Conservation (phyloP, 2,888 invertebrate species). For the Norana najaformis region DNA sequence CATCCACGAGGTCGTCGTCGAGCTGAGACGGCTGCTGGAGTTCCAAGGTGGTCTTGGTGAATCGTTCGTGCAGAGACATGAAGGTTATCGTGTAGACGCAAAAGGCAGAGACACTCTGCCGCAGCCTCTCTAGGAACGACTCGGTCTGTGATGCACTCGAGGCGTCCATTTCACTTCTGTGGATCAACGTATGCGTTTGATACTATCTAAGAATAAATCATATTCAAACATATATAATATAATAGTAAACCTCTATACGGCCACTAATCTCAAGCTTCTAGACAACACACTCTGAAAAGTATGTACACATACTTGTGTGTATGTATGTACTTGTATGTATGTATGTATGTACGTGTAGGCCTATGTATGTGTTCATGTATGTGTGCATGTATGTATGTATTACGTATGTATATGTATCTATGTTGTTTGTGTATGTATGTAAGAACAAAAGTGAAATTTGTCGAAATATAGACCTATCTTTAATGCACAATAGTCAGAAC, state of each 20-base stretch:
- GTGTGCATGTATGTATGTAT: neutral
- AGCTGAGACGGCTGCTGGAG: neutral
- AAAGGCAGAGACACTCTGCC: neutral
- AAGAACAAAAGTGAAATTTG: too few species aligned
- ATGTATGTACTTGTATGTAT: neutral
- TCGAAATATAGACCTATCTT: too few species aligned
- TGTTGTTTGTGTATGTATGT: too few species aligned
- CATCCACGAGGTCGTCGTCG: neutral
- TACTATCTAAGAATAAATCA: neutral
- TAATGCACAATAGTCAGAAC: too few species aligned
- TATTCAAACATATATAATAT: neutral
- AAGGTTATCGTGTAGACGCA: conserved; percentile 13
- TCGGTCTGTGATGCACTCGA: neutral
- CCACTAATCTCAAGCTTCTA: neutral
- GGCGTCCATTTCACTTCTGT: neutral
- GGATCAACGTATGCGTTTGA: neutral
- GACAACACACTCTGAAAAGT: neutral
- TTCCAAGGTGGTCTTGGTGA: neutral
- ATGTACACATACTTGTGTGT: neutral
- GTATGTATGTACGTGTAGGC: neutral
- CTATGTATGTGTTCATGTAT: neutral
- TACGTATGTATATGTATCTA: too few species aligned
- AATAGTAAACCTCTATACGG: neutral
- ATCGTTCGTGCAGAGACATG: neutral
- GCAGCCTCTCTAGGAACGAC: neutral